phyloP scores from a whole-genome alignment of 2,888 invertebrate species.

The Coecobrya sp. region DNA sequence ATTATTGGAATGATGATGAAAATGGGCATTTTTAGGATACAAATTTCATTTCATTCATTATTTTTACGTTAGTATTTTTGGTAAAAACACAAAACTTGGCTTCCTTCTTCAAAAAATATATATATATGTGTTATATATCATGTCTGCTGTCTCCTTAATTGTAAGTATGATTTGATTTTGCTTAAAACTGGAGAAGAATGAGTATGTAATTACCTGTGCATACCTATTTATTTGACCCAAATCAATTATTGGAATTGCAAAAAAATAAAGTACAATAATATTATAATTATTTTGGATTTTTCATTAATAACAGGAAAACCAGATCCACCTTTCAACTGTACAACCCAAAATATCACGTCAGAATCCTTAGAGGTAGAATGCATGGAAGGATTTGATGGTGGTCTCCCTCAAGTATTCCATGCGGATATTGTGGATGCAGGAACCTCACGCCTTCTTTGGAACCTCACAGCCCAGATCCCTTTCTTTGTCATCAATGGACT shows the following conservation, averaged over 20 bases:
- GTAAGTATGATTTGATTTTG: neutral
- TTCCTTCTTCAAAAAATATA: slow-evolving; percentile 53
- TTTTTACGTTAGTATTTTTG: neutral
- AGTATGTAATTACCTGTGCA: no score
- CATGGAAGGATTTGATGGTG: slow-evolving; percentile 92
- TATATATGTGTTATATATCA: neutral
- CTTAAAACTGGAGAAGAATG: neutral
- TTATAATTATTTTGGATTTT: neutral
- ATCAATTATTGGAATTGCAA: neutral
- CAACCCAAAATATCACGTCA: slow-evolving; percentile 93
- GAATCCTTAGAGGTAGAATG: slow-evolving; percentile 93
- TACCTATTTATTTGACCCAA: no score
- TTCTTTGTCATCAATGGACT: slow-evolving; percentile 93
- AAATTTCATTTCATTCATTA: neutral
- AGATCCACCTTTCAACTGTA: slow-evolving; percentile 93
- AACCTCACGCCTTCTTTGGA: slow-evolving; percentile 90
- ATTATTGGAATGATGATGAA: neutral
- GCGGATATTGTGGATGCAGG: slow-evolving; percentile 93
- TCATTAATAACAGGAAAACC: slow-evolving; percentile 90
- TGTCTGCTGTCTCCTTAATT: neutral
- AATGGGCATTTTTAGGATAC: slow-evolving; percentile 25
- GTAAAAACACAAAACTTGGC: slow-evolving; percentile 39
- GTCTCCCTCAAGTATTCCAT: slow-evolving; percentile 91
- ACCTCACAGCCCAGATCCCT: slow-evolving; percentile 92
- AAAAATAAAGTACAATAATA: neutral